These are phyloP conservation scores for Stomorhina lunata DNA, from an alignment of 2,888 invertebrate genomes.

Conservation along the genomic window DNA sequence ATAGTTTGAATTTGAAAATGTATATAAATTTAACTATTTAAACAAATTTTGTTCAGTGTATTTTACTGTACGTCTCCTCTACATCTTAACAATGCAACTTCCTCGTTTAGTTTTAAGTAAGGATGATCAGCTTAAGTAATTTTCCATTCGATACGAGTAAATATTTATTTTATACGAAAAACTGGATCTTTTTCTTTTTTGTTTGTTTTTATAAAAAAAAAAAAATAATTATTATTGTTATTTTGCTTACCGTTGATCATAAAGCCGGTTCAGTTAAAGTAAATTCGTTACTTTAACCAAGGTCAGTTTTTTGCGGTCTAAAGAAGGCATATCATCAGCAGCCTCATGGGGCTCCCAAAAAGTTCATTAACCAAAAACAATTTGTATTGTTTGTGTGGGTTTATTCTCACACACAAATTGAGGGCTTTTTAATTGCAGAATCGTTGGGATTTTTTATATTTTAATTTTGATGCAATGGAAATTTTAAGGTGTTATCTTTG, in stretches of 20 bases:
- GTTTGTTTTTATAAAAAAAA: not conserved
- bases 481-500: no score
- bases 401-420: constrained; percentile 5
- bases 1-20: no score
- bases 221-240: not conserved
- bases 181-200: constrained; percentile 36
- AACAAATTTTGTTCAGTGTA: not conserved
- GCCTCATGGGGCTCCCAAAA: not conserved
- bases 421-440: not conserved
- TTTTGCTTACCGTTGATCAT: not conserved
- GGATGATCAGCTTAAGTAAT: not conserved
- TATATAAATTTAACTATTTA: no score
- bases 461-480: no score
- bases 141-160: constrained; percentile 18
- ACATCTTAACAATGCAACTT: constrained; percentile 6
- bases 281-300: constrained; percentile 13
- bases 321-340: not conserved
- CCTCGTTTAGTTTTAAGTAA: constrained; percentile 42
- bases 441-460: not conserved
- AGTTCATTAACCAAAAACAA: constrained; percentile 48
- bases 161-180: constrained; percentile 21
- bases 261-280: constrained; percentile 29
- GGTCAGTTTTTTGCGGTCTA: constrained; percentile 37
- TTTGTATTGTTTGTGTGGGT: not conserved
- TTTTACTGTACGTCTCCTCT: not conserved